phyloP scores from a whole-genome alignment of 2,797 vertebrate species.

The Pseudotriccus pelzelni region DNA sequence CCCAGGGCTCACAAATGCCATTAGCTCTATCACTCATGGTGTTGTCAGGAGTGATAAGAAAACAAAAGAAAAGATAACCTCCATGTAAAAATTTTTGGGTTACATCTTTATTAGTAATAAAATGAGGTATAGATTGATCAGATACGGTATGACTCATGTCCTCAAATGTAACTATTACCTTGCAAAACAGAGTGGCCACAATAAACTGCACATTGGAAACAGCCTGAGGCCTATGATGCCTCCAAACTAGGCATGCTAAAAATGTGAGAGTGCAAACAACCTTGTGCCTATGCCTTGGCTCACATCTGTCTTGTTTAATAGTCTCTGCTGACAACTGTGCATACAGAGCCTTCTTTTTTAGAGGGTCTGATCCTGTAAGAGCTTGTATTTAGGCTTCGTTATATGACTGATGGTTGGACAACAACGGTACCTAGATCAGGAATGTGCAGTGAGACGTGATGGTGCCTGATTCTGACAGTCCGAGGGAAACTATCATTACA shows the following conservation, averaged over 20 bases:
- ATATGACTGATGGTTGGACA: not conserved
- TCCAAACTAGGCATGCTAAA: not conserved
- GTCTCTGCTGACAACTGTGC: not conserved
- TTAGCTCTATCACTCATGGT: not conserved
- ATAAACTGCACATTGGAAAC: not conserved
- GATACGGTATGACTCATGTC: not conserved
- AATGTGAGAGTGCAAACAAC: not conserved
- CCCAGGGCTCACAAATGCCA: not conserved
- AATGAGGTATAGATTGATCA: not conserved
- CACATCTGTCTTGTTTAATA: not conserved
- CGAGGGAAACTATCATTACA: not conserved
- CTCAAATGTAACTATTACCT: not conserved
- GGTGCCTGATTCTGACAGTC: not conserved
- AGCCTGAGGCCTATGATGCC: fast-evolving
- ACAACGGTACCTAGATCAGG: not conserved
- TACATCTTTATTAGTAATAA: not conserved
- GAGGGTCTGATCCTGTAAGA: not conserved
- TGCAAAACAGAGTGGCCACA: not conserved
- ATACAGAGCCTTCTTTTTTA: not conserved
- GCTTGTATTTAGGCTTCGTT: not conserved
- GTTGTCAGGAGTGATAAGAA: not conserved
- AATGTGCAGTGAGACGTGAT: not conserved
- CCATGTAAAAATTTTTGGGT: not conserved
- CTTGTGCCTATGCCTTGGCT: not conserved
- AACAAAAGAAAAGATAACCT: not conserved